phyloP scores from a whole-genome alignment of 2,113 vertebrate species.

The Eudyptes chrysolophus region DNA sequence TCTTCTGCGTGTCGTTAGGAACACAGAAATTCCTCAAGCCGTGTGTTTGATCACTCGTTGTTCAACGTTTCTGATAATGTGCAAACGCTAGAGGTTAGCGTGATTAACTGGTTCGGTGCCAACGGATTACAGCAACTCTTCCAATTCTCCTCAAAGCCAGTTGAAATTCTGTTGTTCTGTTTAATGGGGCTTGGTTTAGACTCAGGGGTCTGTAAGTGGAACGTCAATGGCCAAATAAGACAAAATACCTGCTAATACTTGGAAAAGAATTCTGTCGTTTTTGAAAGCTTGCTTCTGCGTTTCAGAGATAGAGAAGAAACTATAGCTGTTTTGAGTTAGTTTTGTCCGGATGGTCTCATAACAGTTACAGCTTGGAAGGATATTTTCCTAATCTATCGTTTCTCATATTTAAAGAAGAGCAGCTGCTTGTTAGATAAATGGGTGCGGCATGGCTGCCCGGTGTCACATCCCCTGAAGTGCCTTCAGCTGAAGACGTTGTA shows the following conservation, averaged over 20 bases:
- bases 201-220: fast-evolving
- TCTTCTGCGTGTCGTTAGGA: not conserved
- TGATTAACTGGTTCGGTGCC: not conserved
- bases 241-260: not conserved
- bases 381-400: not conserved
- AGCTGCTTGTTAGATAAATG: not conserved
- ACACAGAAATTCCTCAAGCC: not conserved
- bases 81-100: not conserved
- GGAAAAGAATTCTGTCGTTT: not conserved
- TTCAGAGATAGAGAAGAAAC: not conserved
- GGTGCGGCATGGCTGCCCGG: not conserved
- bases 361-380: not conserved
- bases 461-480: not conserved
- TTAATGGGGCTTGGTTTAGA: not conserved
- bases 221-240: not conserved
- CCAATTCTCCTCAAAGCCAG: not conserved
- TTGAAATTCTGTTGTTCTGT: not conserved
- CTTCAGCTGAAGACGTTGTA: not conserved
- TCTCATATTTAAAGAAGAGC: not conserved
- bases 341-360: not conserved
- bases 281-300: not conserved
- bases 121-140: not conserved
- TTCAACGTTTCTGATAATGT: not conserved
- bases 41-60: fast-evolving
- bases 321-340: not conserved